Percentiles rank a stretch among this genome's conserved stretches.
phyloP scores from a whole-genome alignment of 1,140 invertebrate genomes.

The Meteorus sp. region DNA sequence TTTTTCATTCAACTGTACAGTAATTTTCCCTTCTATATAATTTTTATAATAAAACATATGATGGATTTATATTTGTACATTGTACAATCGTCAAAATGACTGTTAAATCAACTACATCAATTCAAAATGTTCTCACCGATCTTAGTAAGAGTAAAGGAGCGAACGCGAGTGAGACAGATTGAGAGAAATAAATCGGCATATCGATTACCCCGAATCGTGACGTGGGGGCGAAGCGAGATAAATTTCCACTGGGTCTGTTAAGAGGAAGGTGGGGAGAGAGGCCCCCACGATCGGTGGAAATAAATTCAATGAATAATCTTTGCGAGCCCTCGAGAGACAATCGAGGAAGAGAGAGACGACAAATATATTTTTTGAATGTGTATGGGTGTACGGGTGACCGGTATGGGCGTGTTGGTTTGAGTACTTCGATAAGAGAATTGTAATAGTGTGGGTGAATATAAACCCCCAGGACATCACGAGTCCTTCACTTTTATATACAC shows the following conservation, averaged over 20 bases:
- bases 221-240: conserved; percentile 22
- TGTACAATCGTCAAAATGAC: conserved; percentile 11
- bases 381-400: conserved; percentile 33
- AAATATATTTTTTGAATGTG: too few species aligned
- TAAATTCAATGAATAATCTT: conserved; percentile 48
- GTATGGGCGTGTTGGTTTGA: conserved; percentile 48
- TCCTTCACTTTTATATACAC: too few species aligned
- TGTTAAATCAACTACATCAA: background rate
- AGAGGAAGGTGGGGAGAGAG: too few species aligned
- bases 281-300: conserved; percentile 35
- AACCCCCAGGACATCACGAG: conserved; percentile 57
- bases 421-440: conserved; percentile 40
- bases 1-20: background rate
- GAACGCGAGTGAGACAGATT: too few species aligned
- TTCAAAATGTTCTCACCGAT: conserved; percentile 22
- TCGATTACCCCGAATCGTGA: conserved; percentile 28
- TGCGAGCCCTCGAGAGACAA: background rate
- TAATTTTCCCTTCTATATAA: background rate
- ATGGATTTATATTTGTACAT: too few species aligned
- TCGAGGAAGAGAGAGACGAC: background rate
- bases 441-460: too few species aligned
- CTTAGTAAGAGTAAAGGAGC: too few species aligned
- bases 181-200: conserved; percentile 19
- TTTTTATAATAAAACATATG: background rate
- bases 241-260: background rate